Conservation (phyloP, 2,797 vertebrate genomes). For the Tympanoctomys barrerae region DNA sequence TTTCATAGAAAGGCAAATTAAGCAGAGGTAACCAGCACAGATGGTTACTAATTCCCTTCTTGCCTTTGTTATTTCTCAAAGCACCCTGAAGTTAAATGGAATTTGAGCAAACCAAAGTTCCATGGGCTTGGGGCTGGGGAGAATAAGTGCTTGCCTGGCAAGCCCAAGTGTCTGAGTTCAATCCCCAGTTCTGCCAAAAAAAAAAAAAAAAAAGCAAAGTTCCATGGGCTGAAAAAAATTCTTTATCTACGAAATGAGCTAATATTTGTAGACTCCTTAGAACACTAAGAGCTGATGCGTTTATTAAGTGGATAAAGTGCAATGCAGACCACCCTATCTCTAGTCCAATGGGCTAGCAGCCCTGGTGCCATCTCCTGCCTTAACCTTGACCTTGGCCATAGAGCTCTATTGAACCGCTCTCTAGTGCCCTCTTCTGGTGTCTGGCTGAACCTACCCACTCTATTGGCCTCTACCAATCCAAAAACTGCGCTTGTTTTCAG, state of each 20-base stretch:
- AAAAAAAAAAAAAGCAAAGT: background rate
- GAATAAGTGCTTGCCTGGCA: too few species aligned
- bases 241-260: background rate
- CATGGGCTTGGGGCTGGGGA: background rate
- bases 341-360: background rate
- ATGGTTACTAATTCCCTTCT: background rate
- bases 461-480: too few species aligned
- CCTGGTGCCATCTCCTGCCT: background rate
- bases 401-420: background rate
- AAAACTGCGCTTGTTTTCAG: background rate
- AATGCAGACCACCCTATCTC: background rate
- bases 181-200: too few species aligned
- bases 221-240: background rate
- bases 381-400: rapidly evolving
- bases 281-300: background rate
- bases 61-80: background rate
- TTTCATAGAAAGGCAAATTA: background rate
- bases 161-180: too few species aligned
- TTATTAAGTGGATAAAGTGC: background rate
- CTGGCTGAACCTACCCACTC: background rate
- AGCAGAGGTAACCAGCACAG: background rate
- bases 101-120: background rate
- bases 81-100: background rate
- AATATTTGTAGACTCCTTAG: background rate
- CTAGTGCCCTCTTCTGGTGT: slow-evolving; percentile 50